Evolutionary conservation across 35 echinoderm and acorn worm genomes (phyloP).

Genomic region (Stichopus chloronotus): DNA sequence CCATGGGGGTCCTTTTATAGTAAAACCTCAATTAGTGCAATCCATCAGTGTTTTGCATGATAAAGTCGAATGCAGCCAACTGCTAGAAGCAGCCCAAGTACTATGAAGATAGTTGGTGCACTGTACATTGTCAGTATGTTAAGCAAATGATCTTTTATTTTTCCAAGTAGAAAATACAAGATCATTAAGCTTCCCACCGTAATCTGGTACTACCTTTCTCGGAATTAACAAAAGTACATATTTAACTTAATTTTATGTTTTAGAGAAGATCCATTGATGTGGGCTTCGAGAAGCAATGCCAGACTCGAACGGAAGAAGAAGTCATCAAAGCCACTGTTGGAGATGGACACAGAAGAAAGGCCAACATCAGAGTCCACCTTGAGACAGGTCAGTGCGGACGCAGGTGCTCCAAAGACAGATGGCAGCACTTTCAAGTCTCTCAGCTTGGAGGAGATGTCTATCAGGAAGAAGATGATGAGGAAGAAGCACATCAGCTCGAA

Average conservation of each 20-base stretch:
- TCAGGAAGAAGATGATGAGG: neutral
- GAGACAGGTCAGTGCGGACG: neutral
- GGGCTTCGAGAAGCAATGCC: neutral
- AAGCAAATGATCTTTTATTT: too few species aligned
- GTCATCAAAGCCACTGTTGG: neutral
- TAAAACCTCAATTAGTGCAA: too few species aligned
- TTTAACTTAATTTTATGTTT: neutral
- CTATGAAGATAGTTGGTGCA: too few species aligned
- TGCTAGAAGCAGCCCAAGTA: too few species aligned
- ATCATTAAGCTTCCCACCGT: too few species aligned
- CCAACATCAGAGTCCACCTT: neutral
- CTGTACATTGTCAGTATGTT: too few species aligned
- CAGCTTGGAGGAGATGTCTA: slow-evolving; percentile 21
- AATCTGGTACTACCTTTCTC: too few species aligned
- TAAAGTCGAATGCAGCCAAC: too few species aligned
- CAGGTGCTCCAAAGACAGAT: neutral
- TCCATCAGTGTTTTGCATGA: too few species aligned
- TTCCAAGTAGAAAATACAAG: too few species aligned
- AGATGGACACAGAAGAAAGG: neutral
- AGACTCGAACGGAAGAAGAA: neutral
- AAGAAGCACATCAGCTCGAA: neutral
- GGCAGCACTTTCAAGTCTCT: neutral
- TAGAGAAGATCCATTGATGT: neutral
- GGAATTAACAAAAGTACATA: too few species aligned
- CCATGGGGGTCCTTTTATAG: too few species aligned